Conservation (phyloP, 2,797 vertebrate genomes). For the Orestias chungarensis region DNA sequence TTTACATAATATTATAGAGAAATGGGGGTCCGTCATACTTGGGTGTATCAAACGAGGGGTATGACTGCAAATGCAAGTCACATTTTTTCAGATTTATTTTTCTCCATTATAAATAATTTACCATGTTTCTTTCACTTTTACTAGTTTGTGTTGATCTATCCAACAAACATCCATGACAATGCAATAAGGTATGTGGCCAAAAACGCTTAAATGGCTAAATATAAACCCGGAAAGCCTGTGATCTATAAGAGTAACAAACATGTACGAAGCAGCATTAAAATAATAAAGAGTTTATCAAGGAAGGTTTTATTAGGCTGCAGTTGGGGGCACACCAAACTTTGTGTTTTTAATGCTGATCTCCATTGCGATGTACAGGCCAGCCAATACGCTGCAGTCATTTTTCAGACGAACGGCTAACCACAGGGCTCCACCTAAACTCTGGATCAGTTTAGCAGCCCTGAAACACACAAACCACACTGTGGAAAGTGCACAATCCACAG, state of each 20-base stretch:
- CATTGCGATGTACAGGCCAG: constrained; percentile 52
- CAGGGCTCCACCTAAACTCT: constrained; percentile 75
- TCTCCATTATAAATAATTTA: neutral
- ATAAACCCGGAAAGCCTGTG: too few relatives aligned
- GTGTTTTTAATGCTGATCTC: constrained; percentile 45
- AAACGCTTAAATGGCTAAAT: too few relatives aligned
- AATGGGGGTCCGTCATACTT: neutral
- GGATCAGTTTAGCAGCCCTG: constrained; percentile 66
- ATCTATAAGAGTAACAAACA: too few relatives aligned
- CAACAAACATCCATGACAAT: neutral
- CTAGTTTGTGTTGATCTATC: neutral
- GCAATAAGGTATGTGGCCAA: too few relatives aligned
- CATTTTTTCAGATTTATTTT: too few relatives aligned
- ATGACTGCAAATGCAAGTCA: too few relatives aligned
- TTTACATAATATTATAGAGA: neutral
- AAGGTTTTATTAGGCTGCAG: neutral
- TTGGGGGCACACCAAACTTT: constrained; percentile 5
- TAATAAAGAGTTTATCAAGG: neutral
- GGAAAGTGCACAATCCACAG: constrained; percentile 40
- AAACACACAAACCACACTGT: constrained; percentile 51
- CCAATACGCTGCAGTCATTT: constrained; percentile 54
- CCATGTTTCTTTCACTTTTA: neutral
- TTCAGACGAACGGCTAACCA: constrained; percentile 59
- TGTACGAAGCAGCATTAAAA: neutral
- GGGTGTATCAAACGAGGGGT: neutral